Conservation (phyloP, 2,888 invertebrate genomes). For the Ypsolopha sequella region DNA sequence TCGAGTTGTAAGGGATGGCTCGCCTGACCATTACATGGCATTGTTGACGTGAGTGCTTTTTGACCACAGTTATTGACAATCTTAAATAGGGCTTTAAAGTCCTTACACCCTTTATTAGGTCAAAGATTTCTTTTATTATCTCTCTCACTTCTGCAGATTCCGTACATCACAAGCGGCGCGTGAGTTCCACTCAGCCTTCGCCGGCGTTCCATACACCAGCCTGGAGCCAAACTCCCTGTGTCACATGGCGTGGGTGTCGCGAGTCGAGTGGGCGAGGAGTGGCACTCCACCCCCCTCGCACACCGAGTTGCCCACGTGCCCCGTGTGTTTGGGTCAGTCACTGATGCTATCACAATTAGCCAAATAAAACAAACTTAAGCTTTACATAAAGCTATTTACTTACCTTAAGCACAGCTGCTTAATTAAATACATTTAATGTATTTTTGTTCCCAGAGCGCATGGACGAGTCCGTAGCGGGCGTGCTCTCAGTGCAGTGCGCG, state of each 20-base stretch:
- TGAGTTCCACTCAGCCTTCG: slow-evolving; percentile 93
- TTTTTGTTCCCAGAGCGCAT: slow-evolving; percentile 77
- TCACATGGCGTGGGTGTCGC: slow-evolving; percentile 95
- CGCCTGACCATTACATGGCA: slow-evolving; percentile 98
- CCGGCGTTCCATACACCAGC: slow-evolving; percentile 93
- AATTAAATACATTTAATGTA: not conserved
- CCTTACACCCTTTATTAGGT: too few species aligned
- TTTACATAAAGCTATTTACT: too few species aligned
- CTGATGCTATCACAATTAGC: too few species aligned
- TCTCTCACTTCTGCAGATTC: slow-evolving; percentile 53
- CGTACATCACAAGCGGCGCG: slow-evolving; percentile 83
- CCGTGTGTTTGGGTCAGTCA: slow-evolving; percentile 82
- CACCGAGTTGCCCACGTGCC: slow-evolving; percentile 97
- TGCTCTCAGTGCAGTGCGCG: slow-evolving; percentile 97
- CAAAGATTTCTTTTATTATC: too few species aligned
- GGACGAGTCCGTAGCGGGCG: slow-evolving; percentile 99
- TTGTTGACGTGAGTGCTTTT: slow-evolving; percentile 79
- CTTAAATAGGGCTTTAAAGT: too few species aligned
- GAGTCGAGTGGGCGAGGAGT: slow-evolving; percentile 88
- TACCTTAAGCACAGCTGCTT: too few species aligned
- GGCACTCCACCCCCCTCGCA: slow-evolving; percentile 79
- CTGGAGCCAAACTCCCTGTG: slow-evolving; percentile 93
- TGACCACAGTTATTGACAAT: too few species aligned
- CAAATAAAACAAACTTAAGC: too few species aligned
- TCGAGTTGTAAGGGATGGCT: slow-evolving; percentile 90